These are phyloP conservation scores for Machaerirhynchus nigripectus DNA, from an alignment of 2,113 vertebrate species.

Conservation along the genomic window DNA sequence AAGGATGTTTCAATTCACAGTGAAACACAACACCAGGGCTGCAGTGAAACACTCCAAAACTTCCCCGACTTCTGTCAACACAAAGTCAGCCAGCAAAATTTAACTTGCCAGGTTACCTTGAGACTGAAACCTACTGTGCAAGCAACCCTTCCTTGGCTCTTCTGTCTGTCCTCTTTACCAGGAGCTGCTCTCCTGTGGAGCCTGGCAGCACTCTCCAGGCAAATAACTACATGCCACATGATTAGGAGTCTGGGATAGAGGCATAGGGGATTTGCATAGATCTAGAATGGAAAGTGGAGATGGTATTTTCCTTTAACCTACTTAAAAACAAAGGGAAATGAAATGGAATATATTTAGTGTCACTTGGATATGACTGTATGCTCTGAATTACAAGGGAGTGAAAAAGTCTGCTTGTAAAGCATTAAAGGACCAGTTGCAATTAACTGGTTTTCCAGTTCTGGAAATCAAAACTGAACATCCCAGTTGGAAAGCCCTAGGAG, in stretches of 20 bases:
- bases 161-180: not conserved
- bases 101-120: not conserved
- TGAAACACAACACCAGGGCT: not conserved
- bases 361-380: not conserved
- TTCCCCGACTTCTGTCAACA: not conserved
- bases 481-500: not conserved
- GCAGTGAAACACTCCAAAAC: not conserved
- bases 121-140: not conserved
- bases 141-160: not conserved
- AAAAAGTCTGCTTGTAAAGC: not conserved
- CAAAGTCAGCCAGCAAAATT: not conserved
- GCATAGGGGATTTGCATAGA: not conserved
- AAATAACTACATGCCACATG: not conserved
- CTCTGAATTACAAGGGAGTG: not conserved
- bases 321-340: constrained; percentile 45
- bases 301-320: constrained; percentile 45
- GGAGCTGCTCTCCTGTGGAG: not conserved
- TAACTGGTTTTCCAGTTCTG: not conserved
- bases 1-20: accelerated
- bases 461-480: not conserved
- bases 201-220: not conserved
- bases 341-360: not conserved
- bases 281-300: not conserved
- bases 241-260: not conserved
- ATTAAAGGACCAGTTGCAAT: not conserved